Evolutionary conservation across 2,888 invertebrate genomes (phyloP).

Genomic region (Pharmacophagus antenor): DNA sequence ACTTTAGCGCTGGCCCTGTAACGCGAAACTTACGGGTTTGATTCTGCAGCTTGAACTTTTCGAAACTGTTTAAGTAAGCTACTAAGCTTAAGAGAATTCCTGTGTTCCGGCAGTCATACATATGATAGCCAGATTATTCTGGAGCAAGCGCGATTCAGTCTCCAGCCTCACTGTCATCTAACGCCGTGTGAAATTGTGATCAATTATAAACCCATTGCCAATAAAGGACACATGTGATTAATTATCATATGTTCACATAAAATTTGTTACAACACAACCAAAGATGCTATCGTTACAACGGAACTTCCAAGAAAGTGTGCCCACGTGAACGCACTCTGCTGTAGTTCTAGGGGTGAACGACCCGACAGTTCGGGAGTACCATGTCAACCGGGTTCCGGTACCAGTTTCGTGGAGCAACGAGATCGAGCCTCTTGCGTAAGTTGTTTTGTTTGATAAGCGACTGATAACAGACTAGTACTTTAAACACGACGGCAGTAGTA

Average conservation of each 20-base stretch:
- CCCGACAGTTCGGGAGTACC: conserved; percentile 19
- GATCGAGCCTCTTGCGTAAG: conserved; percentile 20
- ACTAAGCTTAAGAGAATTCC: too few relatives aligned
- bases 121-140: too few relatives aligned
- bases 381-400: conserved; percentile 21
- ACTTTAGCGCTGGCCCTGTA: too few relatives aligned
- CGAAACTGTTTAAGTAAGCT: too few relatives aligned
- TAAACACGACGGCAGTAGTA: not conserved
- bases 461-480: conserved; percentile 8
- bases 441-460: conserved; percentile 11
- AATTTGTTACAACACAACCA: not conserved
- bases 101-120: too few relatives aligned
- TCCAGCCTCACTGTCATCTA: too few relatives aligned
- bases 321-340: conserved; percentile 15
- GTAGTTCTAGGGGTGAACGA: conserved; percentile 12
- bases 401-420: conserved; percentile 8
- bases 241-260: not conserved
- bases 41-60: too few relatives aligned
- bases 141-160: too few relatives aligned
- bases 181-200: too few relatives aligned
- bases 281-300: conserved; percentile 7
- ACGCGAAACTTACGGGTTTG: too few relatives aligned
- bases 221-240: too few relatives aligned
- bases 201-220: too few relatives aligned
- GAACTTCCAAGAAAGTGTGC: conserved; percentile 16